Base-by-base conservation (phyloP, 2,888 invertebrate genomes). In the Diaphora mendica region DNA sequence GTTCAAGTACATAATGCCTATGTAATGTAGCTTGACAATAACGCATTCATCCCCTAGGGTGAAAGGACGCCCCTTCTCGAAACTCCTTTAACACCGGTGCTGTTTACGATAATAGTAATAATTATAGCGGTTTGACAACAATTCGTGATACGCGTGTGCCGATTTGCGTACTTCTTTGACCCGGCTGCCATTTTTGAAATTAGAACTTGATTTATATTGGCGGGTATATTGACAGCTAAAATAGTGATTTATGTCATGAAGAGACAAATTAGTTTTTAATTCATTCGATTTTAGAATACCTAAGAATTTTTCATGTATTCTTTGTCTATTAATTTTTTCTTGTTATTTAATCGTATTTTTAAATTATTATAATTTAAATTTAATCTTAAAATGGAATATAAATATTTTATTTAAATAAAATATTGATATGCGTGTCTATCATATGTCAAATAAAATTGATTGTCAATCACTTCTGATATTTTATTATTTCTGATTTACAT, bases 21-120 rank as follows among this genome's bases (percentile, higher is more conserved):
- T 87, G 77, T 88, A 79, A 84, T 77, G 85, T 86, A 79, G 78
- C 76, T 82, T 79, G 80, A 86, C 87, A 89, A 91, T 86, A 90
- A 89, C 82, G 89, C 76, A 76, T 13, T 78, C 72, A 76, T 77
- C 84, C 87, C 86, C 85, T 77, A 82, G 87, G 86, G 82, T 70
- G 82, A 70, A 78, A 77, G 74, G 71, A 84, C 91, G 89, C 90
- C 91, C 89, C 89, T 87, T 85, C 84, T 77, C 72, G 78, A 74
- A 77, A 83, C 85, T 88, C 85, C 81, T 75, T 84, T 82, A 74
- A 80, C 87, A 89, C 87, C 87, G 85, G 84, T 84, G 83, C 79
- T 88, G 85, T 88, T 89, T 86, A 85, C 85, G 84, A 85, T 90
- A 90, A 90, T 91, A 87, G 88, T 87, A 88, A 87, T 91, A 92